Evolutionary conservation across 2,888 invertebrate species (phyloP), one percentile per base, ranked within the genome.

Genomic region (Syrphus vitripennis): DNA sequence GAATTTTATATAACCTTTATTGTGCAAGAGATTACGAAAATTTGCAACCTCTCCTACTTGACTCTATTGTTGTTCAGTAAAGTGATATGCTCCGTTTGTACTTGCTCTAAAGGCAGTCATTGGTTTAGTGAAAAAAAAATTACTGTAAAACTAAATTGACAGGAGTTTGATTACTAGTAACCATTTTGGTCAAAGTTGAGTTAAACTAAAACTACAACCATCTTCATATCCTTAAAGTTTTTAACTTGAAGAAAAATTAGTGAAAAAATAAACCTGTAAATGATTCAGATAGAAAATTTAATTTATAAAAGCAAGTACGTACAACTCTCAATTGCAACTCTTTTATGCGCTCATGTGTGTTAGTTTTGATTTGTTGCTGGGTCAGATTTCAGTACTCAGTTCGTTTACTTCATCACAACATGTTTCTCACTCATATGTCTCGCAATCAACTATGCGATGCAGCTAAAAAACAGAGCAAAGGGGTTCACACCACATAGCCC

Each of bases 1-100:
- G 72, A 26, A 77, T 24, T 71, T 72, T 67, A 7, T 50, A 50
- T 5, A 2, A 50, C 21, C 24, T 48, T 48, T 4, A 21, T 81
- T 71, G 61, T 57, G 61, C 72, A 72, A 69, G 61, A 67, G 80
- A 80, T 83, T 80, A 70, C 57, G 45, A 57, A 84, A 45, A 77
- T 84, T 63, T 80, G 70, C 57, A 65, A 79, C 50, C 55, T 65
- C 12, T 48, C 7, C 2, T 7, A 31, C 29, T 31, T 45, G 14
- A 50, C 48, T 80, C 63, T 16, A 70, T 75, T 83, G 74, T 74
- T 74, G 24, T 53, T 7, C 19, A 31, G n/a, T 16, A 16, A 3
- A 34, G 7, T 34, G 21, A 34, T 37, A 21, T 59, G 34, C 37
- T 34, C 4, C 12, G 19, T 3, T 19, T 31, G 3, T 19, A 21